Percentiles rank a stretch among this genome's conserved stretches.
phyloP scores from a whole-genome alignment of 1,140 invertebrate genomes.

The Heliconius hewitsoni region DNA sequence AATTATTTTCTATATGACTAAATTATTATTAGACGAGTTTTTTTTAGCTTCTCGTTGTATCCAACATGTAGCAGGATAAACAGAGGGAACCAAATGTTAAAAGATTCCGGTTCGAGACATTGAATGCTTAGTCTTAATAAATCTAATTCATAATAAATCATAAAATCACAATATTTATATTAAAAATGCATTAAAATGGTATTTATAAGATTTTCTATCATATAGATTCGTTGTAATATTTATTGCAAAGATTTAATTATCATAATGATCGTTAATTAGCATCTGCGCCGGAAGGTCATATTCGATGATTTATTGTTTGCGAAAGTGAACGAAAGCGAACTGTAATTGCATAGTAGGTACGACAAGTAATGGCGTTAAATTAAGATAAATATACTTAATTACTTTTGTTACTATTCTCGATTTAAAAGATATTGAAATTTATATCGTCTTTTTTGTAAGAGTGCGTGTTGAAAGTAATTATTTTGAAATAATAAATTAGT shows the following conservation, averaged over 20 bases:
- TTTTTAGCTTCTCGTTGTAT: too few relatives aligned
- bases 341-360: background rate
- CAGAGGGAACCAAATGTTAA: too few relatives aligned
- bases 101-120: too few relatives aligned
- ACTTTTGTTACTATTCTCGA: background rate
- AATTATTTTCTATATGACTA: background rate
- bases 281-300: constrained; percentile 30
- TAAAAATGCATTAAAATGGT: background rate
- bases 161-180: background rate
- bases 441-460: background rate
- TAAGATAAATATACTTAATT: background rate
- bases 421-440: constrained; percentile 13
- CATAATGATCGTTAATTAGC: constrained; percentile 26
- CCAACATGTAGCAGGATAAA: too few relatives aligned
- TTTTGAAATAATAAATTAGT: background rate
- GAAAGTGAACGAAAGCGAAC: constrained; percentile 33
- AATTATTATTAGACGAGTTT: background rate
- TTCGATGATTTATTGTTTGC: constrained; percentile 27
- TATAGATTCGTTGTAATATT: too few relatives aligned
- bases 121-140: too few relatives aligned
- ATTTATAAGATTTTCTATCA: constrained; percentile 4
- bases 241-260: constrained; percentile 21
- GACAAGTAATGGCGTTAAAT: background rate
- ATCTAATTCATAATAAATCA: background rate
- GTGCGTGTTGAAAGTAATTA: background rate